Percentiles rank a stretch among this genome's conserved stretches.
These are phyloP conservation scores for Heterotilapia buettikoferi DNA, from an alignment of 2,113 vertebrate genomes.

Conservation along the genomic window DNA sequence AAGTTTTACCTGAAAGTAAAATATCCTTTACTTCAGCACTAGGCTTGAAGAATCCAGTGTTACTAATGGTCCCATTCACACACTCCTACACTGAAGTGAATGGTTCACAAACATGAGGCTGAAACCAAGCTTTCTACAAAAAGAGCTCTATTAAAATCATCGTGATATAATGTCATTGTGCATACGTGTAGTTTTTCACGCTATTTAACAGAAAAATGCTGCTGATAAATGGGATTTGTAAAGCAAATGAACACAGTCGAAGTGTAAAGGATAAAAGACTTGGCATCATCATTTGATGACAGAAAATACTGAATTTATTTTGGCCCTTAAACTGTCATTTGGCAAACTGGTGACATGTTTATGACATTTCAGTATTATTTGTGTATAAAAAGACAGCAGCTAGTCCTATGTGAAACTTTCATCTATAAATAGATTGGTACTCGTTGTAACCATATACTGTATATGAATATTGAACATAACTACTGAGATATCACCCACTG, in stretches of 20 bases:
- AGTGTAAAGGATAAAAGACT: neutral
- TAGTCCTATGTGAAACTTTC: neutral
- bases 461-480: neutral
- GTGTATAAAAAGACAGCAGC: neutral
- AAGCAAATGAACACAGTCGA: neutral
- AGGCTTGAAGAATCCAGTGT: neutral
- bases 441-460: neutral
- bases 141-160: neutral
- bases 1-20: neutral
- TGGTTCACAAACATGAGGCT: neutral
- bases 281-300: neutral
- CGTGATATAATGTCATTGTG: neutral
- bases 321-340: neutral
- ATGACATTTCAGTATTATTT: neutral
- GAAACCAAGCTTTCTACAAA: neutral
- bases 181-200: neutral
- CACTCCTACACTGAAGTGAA: neutral
- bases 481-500: neutral
- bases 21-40: neutral
- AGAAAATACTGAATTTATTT: neutral
- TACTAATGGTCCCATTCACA: slow-evolving; percentile 2
- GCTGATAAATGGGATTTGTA: neutral
- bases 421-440: neutral
- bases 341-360: neutral
- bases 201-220: neutral